A percentile compares a stretch with the other conserved stretches of the same genome.
Evolutionary conservation across 2,113 vertebrate species (phyloP).

Genomic region (Neolamprologus brichardi): DNA sequence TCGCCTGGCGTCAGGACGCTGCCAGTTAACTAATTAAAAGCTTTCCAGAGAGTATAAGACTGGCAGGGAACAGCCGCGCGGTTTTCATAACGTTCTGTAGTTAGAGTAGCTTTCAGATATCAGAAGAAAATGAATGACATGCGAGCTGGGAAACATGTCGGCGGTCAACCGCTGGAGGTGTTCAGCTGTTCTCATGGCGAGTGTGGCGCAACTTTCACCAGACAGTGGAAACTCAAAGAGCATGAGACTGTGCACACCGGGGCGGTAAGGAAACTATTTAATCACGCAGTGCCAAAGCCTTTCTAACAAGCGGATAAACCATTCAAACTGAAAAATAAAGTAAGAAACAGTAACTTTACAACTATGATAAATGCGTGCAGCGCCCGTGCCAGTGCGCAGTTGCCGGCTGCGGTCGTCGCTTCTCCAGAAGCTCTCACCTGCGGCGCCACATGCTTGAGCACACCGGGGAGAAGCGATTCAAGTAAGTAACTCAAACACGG

Average conservation of each 20-base stretch:
- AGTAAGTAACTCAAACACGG: not conserved
- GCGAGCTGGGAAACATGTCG: not conserved
- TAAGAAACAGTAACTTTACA: not conserved
- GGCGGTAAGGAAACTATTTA: conserved; percentile 27
- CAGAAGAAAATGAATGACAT: conserved; percentile 23
- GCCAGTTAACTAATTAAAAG: conserved; percentile 12
- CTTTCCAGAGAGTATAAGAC: conserved; percentile 6
- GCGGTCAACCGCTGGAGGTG: not conserved
- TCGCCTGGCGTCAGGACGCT: not conserved
- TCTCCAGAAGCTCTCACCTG: conserved; percentile 60
- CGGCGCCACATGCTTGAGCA: conserved; percentile 59
- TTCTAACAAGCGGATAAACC: fast-evolving
- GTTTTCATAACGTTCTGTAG: fast-evolving
- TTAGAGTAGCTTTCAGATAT: not conserved
- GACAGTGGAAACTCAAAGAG: conserved; percentile 58
- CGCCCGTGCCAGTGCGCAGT: conserved; percentile 48
- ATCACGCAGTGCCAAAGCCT: not conserved
- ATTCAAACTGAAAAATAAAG: not conserved
- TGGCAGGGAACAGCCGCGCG: not conserved
- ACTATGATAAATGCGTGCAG: conserved; percentile 11
- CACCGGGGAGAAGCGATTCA: conserved; percentile 41
- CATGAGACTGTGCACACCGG: conserved; percentile 67
- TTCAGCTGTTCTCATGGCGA: conserved; percentile 51
- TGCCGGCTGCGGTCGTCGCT: conserved; percentile 54
- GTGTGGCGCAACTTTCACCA: conserved; percentile 63